Evolutionary conservation across 2,113 vertebrate species (phyloP).

Genomic region (Bubo bubo): DNA sequence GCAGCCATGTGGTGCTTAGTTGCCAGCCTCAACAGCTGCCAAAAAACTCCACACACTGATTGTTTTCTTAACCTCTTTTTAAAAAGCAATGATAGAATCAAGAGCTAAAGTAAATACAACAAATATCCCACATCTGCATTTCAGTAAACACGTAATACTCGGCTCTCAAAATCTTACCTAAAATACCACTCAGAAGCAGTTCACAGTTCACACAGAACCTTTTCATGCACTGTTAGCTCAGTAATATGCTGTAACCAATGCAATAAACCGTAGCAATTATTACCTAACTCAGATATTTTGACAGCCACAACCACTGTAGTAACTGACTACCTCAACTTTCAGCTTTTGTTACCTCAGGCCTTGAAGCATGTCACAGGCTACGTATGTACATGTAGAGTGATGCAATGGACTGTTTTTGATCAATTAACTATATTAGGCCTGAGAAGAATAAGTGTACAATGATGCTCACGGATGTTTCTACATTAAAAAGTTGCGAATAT

Average conservation of each 20-base stretch:
- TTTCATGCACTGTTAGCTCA: neutral
- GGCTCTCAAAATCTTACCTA: neutral
- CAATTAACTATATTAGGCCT: neutral
- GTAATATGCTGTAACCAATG: neutral
- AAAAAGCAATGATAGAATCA: neutral
- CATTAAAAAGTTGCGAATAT: neutral
- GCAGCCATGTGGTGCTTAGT: too few relatives aligned
- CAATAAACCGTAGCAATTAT: neutral
- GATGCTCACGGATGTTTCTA: neutral
- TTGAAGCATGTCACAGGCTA: neutral
- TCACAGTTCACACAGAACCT: neutral
- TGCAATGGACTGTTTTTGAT: neutral
- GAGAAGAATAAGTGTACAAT: neutral
- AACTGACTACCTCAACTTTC: neutral
- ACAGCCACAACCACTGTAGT: neutral
- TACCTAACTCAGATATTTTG: neutral
- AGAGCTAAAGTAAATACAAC: neutral
- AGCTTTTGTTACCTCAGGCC: neutral
- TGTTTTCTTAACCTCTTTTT: neutral
- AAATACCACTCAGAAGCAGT: neutral
- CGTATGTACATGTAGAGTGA: fast-evolving
- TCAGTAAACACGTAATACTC: neutral
- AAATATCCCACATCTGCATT: neutral
- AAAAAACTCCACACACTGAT: neutral
- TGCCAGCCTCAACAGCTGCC: neutral